These are phyloP conservation scores for Diachasmimorpha longicaudata DNA, from an alignment of 1,140 invertebrate genomes.

Conservation along the genomic window DNA sequence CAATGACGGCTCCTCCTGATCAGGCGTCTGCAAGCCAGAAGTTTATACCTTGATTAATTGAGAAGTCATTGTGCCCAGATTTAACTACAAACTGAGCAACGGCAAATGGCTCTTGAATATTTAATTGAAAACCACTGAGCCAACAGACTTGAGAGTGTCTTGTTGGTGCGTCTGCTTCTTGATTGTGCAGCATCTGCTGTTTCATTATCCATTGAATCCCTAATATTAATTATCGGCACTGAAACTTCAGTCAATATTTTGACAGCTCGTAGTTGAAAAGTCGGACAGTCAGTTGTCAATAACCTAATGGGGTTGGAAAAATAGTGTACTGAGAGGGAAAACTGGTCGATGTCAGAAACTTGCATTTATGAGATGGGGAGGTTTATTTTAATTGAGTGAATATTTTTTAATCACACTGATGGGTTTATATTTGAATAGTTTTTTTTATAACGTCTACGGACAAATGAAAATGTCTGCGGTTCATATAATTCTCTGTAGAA, in stretches of 20 bases:
- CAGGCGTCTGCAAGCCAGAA: conserved; percentile 35
- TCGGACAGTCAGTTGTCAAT: background rate
- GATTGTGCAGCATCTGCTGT: background rate
- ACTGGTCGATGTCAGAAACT: too few relatives aligned
- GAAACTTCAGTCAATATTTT: background rate
- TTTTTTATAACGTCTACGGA: too few relatives aligned
- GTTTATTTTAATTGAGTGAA: too few relatives aligned
- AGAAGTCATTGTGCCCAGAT: background rate
- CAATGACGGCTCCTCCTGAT: conserved; percentile 31
- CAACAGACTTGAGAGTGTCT: background rate
- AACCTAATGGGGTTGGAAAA: background rate
- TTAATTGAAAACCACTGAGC: background rate
- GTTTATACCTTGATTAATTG: background rate
- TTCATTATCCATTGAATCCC: background rate
- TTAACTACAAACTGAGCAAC: background rate
- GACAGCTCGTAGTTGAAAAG: background rate
- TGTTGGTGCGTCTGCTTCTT: background rate
- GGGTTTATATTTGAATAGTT: too few relatives aligned
- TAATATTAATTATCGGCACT: background rate
- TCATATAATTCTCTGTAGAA: too few relatives aligned
- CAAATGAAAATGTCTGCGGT: too few relatives aligned
- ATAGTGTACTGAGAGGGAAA: too few relatives aligned
- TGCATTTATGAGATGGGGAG: too few relatives aligned
- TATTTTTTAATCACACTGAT: too few relatives aligned
- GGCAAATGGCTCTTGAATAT: background rate